Percentiles rank a stretch among this genome's conserved stretches.
Evolutionary conservation across 2,888 invertebrate genomes (phyloP).

Genomic region (Pecten maximus): DNA sequence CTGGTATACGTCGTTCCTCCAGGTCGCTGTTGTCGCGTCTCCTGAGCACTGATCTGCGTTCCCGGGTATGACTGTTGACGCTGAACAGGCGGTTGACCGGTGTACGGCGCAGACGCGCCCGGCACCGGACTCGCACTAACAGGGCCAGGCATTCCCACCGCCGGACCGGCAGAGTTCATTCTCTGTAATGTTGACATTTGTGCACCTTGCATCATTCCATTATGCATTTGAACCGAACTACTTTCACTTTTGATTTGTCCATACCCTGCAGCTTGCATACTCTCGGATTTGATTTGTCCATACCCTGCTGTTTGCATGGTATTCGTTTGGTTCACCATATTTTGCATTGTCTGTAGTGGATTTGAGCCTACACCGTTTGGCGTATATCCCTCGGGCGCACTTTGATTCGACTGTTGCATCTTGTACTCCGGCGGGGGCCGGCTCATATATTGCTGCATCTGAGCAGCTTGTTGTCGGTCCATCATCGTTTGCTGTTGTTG

Average conservation of each 20-base stretch:
- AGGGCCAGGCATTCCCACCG: conserved; percentile 37
- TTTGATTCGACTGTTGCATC: conserved; percentile 67
- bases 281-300: conserved; percentile 80
- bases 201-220: conserved; percentile 68
- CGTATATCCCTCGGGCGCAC: conserved; percentile 58
- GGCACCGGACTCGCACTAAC: conserved; percentile 34
- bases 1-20: conserved; percentile 75
- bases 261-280: conserved; percentile 63
- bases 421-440: conserved; percentile 95
- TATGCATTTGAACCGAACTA: conserved; percentile 64
- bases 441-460: conserved; percentile 79
- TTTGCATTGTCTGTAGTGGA: conserved; percentile 81
- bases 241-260: conserved; percentile 74
- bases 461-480: conserved; percentile 60
- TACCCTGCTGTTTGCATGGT: conserved; percentile 64
- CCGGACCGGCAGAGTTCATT: conserved; percentile 57
- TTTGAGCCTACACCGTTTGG: conserved; percentile 67
- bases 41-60: conserved; percentile 60
- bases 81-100: conserved; percentile 62
- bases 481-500: not conserved
- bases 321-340: conserved; percentile 85
- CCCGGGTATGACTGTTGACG: conserved; percentile 70
- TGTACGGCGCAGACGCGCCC: conserved; percentile 58
- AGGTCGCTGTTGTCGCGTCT: conserved; percentile 60
- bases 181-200: conserved; percentile 75